Base-by-base conservation (phyloP, 2,113 vertebrate species). In the Neolamprologus kungweensis region DNA sequence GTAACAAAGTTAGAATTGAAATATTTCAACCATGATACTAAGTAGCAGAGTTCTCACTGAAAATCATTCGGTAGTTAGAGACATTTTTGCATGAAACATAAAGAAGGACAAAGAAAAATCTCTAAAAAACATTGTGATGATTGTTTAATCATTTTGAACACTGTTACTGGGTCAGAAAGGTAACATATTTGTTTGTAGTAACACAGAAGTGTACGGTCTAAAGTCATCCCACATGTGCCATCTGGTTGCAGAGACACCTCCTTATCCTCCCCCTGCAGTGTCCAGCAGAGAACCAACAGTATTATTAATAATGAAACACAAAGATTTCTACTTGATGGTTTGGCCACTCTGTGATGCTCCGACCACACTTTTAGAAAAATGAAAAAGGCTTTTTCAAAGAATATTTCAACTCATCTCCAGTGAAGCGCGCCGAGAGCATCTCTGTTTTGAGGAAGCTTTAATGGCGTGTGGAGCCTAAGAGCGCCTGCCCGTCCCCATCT, bases 291-390 rank as follows among this genome's bases (percentile, higher is more conserved):
- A 84, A 80, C 83, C 88, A 88, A 65, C 92, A 81, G 86, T 42
- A 10, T 40, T 85, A 92, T 95, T 55, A 95, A 95, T 95, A 94
- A 95, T 95, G 75, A 68, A 95, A 87, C 35, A 71, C 65, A 88
- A 92, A 90, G 90, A 53, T 93, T 86, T 94, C 87, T 85, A 81
- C 80, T 89, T 93, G 89, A 91, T 92, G 91, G 80, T 50, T 37
- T 26, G 81, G 8, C 84, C 68, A 68, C 81, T 88, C 82, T 63
- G 26, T 78, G 82, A 84, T 11, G 81, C 91, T 58, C 73, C 84
- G 88, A 91, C 91, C 88, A 86, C 93, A 81, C 93, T 94, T 93
- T 93, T 33, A 88, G 87, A 87, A 78, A 83, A 91, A 90, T 31
- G 57, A 86, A 93, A 91, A 90, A 86, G 85, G 68, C 65, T 89